A percentile compares a stretch with the other conserved stretches of the same genome.
phyloP scores from a whole-genome alignment of 2,888 invertebrate species.

The Brenthis daphne region DNA sequence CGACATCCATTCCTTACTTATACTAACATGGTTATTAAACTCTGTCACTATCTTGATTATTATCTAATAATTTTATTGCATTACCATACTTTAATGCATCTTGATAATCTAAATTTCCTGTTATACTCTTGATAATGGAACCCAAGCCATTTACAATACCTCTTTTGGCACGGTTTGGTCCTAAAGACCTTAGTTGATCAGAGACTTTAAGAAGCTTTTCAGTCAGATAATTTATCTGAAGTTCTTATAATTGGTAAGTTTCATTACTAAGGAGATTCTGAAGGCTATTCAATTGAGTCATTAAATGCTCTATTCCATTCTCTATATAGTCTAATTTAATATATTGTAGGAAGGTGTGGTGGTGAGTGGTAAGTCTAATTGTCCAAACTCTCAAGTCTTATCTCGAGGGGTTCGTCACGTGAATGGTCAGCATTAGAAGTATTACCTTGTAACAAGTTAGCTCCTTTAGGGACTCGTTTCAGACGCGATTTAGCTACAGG shows the following conservation, averaged over 20 bases:
- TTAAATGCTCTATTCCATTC: too few species aligned
- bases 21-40: too few species aligned
- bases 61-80: background rate
- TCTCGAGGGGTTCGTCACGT: slow-evolving; percentile 31
- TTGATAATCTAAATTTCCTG: background rate
- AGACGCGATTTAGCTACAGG: too few species aligned
- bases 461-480: too few species aligned
- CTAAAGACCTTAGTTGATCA: background rate
- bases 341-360: background rate
- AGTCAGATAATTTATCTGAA: too few species aligned
- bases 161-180: background rate
- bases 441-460: slow-evolving; percentile 35
- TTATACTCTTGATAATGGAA: background rate
- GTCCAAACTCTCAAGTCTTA: slow-evolving; percentile 39
- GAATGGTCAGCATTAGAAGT: slow-evolving; percentile 25
- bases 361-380: slow-evolving; percentile 21
- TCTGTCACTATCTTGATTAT: too few species aligned
- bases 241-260: too few species aligned
- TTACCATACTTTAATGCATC: background rate
- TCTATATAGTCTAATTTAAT: slow-evolving; percentile 13
- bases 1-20: too few species aligned
- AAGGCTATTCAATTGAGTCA: too few species aligned
- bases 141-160: background rate
- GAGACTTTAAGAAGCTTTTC: background rate
- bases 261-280: too few species aligned